Percentiles rank a stretch among this genome's conserved stretches.
Conservation (phyloP, 2,888 invertebrate species). For the Lasioglossum morio region DNA sequence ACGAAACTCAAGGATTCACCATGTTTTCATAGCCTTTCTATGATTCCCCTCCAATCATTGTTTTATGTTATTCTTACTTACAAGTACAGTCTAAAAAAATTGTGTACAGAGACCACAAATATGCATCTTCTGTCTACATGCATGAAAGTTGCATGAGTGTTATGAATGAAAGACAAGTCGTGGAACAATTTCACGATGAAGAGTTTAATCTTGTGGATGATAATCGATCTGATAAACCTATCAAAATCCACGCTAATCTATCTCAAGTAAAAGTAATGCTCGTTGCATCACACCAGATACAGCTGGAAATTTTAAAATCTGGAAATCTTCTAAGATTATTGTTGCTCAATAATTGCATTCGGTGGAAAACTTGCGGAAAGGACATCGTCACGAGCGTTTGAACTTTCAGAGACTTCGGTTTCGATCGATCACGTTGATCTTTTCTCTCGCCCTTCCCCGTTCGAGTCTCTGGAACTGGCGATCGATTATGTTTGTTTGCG, state of each 20-base stretch:
- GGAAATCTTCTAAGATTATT: too few relatives aligned
- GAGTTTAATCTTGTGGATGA: neutral
- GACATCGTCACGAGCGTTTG: neutral
- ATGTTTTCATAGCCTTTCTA: slow-evolving; percentile 9
- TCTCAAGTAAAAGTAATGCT: neutral
- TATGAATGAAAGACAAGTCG: neutral
- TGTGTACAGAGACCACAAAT: too few relatives aligned
- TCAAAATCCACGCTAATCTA: neutral
- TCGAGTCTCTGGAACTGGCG: neutral
- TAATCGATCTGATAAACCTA: neutral
- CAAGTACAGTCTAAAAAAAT: too few relatives aligned
- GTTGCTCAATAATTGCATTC: neutral
- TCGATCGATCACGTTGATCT: slow-evolving; percentile 3
- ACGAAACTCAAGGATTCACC: slow-evolving; percentile 25
- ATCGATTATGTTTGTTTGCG: slow-evolving; percentile 23
- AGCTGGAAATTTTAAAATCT: too few relatives aligned
- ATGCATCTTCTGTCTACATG: too few relatives aligned
- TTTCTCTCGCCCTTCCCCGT: neutral
- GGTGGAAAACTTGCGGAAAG: neutral
- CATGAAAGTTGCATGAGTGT: too few relatives aligned
- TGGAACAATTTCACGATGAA: neutral
- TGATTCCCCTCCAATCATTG: neutral
- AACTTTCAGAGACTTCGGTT: neutral
- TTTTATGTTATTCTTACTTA: neutral
- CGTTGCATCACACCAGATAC: neutral